Evolutionary conservation across 2,797 vertebrate species (phyloP).

Genomic region (Jordanella pulchra): DNA sequence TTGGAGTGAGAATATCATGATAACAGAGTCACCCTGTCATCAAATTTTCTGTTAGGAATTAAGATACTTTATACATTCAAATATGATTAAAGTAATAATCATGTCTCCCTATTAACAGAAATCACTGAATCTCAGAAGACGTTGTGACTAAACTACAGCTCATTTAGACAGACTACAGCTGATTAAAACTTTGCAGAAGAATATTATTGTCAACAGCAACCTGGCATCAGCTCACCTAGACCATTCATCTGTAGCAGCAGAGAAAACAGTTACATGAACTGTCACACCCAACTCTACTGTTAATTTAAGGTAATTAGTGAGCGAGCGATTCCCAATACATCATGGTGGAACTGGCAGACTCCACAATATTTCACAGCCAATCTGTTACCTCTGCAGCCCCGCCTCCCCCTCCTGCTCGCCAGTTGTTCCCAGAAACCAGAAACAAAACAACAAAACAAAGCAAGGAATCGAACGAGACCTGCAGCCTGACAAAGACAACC

Average conservation of each 20-base stretch:
- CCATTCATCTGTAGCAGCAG: constrained; percentile 84
- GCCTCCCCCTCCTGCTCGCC: constrained; percentile 38
- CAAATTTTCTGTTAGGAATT: constrained; percentile 11
- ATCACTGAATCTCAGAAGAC: constrained; percentile 55
- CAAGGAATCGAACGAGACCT: constrained; percentile 20
- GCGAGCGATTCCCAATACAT: constrained; percentile 86
- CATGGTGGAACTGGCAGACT: constrained; percentile 81
- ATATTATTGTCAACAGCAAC: constrained; percentile 81
- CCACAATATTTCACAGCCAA: constrained; percentile 81
- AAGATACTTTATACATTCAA: constrained; percentile 51
- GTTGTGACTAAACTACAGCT: constrained; percentile 59
- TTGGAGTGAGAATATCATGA: constrained; percentile 7
- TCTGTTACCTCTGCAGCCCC: constrained; percentile 73
- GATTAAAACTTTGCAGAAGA: constrained; percentile 75
- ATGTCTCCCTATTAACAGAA: constrained; percentile 48
- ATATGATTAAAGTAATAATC: constrained; percentile 59
- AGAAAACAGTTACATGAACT: constrained; percentile 86
- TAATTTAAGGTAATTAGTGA: constrained; percentile 88
- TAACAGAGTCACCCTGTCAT: constrained; percentile 20
- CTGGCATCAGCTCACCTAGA: constrained; percentile 76
- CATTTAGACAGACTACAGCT: constrained; percentile 52
- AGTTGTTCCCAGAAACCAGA: constrained; percentile 31
- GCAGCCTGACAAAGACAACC: constrained; percentile 11
- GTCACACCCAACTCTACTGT: constrained; percentile 87
- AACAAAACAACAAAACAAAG: constrained; percentile 43